phyloP scores from a whole-genome alignment of 2,888 invertebrate genomes.

The Xestoiulus laeticollis region DNA sequence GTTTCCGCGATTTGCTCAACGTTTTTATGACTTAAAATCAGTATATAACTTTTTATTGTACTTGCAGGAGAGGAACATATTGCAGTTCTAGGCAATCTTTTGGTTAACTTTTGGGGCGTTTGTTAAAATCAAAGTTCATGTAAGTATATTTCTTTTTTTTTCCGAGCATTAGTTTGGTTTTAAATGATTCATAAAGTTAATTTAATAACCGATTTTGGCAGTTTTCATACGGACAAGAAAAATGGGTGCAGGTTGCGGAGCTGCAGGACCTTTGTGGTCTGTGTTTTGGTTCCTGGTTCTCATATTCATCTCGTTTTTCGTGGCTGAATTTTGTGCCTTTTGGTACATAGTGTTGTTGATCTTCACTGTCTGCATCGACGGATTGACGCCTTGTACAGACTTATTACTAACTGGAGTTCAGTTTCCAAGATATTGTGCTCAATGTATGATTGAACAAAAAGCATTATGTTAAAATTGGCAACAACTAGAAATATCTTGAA shows the following conservation, averaged over 20 bases:
- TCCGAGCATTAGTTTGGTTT: too few species aligned
- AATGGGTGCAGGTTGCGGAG: neutral
- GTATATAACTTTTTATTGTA: neutral
- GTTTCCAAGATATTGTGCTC: conserved; percentile 77
- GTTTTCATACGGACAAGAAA: neutral
- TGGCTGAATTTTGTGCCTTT: conserved; percentile 75
- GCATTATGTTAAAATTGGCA: neutral
- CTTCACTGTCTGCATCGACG: conserved; percentile 75
- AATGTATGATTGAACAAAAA: conserved; percentile 66
- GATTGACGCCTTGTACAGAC: conserved; percentile 74
- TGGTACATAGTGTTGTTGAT: conserved; percentile 75
- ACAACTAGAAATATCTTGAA: neutral
- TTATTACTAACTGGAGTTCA: conserved; percentile 74
- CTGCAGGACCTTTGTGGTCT: conserved; percentile 68
- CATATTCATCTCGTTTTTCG: conserved; percentile 74
- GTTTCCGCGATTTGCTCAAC: neutral
- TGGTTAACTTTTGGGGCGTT: neutral
- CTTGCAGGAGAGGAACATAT: neutral
- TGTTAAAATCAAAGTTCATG: neutral
- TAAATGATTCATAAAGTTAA: neutral
- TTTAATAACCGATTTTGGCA: neutral
- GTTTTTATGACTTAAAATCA: neutral
- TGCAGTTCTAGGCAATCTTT: neutral
- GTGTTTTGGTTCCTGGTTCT: conserved; percentile 77
- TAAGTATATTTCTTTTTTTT: neutral